Base-by-base conservation (phyloP, 2,888 invertebrate species). In the Cephonodes hylas region DNA sequence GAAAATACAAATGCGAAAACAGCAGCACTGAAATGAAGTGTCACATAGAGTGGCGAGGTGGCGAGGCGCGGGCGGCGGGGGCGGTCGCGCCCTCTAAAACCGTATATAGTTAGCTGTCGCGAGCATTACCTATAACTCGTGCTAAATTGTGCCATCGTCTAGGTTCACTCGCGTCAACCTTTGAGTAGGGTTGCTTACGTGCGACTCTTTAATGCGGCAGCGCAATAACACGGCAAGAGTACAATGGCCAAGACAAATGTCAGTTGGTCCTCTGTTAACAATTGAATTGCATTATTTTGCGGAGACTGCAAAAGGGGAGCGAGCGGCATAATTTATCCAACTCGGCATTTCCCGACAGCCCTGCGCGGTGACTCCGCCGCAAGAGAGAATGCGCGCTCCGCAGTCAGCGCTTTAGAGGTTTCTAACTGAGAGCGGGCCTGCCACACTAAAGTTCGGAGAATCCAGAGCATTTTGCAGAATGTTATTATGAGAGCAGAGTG, bases 381-480 rank as follows among this genome's bases (percentile, higher is more conserved):
- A 83, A 79, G 83, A 84, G 83, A 82, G 86, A 87, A 89, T 85
- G 88, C 85, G 77, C 85, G 84, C 83, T 80, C 80, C 81, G 76
- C 79, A 84, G 89, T 89, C 89, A 89, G 90, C 90, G 89, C 86
- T 89, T 89, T 88, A 84, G 79, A 87, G 88, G 86, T 84, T 89
- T 86, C 86, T 81, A 84, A 76, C 80, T 76, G 80, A 76, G 80
- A 81, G 79, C 76, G 82, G 76, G 74, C 80, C 76, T 80, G 84
- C 85, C 81, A 79, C 83, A 84, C 81, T 84, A 84, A 89, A 90
- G 85, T 89, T 89, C 82, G 74, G 83, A 82, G 90, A 90, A 89
- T 89, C 86, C 86, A 78, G 83, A 86, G 85, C 84, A 86, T 89
- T 90, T 86, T 82, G 87, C 88, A 89, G 87, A 88, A 87, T 87